Percentiles rank a stretch among this genome's conserved stretches.
Evolutionary conservation across 2,113 vertebrate genomes (phyloP).

Genomic region (Daphoenositta chrysoptera): DNA sequence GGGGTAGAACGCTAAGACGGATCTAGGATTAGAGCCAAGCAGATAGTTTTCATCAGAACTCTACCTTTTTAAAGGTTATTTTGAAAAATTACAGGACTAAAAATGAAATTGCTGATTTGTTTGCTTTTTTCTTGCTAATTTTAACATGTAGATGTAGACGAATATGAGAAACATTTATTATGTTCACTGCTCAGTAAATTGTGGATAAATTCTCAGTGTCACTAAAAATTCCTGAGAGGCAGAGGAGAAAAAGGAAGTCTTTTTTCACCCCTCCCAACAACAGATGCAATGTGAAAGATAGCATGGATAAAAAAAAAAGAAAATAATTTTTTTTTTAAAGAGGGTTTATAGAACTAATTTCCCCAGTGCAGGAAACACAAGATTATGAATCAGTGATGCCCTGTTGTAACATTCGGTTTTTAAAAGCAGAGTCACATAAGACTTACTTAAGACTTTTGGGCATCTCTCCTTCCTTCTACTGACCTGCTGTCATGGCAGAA

Average conservation of each 20-base stretch:
- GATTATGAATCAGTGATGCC: neutral
- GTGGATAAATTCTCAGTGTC: neutral
- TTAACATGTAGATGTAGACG: neutral
- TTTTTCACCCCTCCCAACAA: neutral
- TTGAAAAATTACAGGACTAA: neutral
- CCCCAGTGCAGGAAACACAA: neutral
- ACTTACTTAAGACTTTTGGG: neutral
- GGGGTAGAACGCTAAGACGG: neutral
- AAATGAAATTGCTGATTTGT: neutral
- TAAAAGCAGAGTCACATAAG: neutral
- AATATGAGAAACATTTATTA: neutral
- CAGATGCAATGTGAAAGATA: neutral
- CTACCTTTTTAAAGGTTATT: neutral
- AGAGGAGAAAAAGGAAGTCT: neutral
- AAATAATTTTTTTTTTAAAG: neutral
- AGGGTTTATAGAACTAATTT: neutral
- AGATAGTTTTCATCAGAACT: neutral
- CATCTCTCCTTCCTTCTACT: neutral
- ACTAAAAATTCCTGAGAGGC: neutral
- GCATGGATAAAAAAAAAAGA: rapidly evolving
- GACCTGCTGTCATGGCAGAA: neutral
- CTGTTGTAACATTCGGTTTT: neutral
- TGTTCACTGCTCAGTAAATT: neutral
- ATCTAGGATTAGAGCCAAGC: neutral
- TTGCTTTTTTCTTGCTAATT: neutral